Conservation (phyloP, 1,140 invertebrate genomes). For the Aphaenogaster floridana region DNA sequence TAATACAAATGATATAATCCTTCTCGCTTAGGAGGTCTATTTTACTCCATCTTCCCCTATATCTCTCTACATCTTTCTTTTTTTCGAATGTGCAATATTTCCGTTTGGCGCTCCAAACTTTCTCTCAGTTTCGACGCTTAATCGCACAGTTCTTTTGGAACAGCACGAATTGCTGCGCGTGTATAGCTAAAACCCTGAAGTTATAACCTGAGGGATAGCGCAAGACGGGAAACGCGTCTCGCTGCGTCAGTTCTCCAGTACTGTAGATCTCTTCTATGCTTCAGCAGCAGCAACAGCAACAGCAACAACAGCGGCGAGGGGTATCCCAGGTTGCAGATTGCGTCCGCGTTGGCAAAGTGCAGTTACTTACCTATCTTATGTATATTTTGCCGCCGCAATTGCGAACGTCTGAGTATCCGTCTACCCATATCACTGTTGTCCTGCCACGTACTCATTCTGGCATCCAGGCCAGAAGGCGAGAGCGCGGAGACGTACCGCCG, state of each 20-base stretch:
- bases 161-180: background rate
- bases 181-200: conserved; percentile 27
- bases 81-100: background rate
- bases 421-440: conserved; percentile 32
- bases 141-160: background rate
- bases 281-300: background rate
- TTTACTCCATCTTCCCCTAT: background rate
- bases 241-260: conserved; percentile 19
- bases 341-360: background rate
- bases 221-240: conserved; percentile 21
- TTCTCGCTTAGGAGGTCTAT: too few species aligned
- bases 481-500: background rate
- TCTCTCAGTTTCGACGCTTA: background rate
- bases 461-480: background rate
- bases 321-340: conserved; percentile 2
- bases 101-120: background rate
- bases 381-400: conserved; percentile 19
- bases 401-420: conserved; percentile 18
- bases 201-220: conserved; percentile 41
- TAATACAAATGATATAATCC: too few species aligned
- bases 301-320: background rate
- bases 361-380: background rate
- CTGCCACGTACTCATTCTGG: background rate
- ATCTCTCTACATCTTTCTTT: background rate
- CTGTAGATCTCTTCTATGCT: conserved; percentile 10